phyloP scores from a whole-genome alignment of 2,113 vertebrate genomes.

The Saccopteryx leptura region DNA sequence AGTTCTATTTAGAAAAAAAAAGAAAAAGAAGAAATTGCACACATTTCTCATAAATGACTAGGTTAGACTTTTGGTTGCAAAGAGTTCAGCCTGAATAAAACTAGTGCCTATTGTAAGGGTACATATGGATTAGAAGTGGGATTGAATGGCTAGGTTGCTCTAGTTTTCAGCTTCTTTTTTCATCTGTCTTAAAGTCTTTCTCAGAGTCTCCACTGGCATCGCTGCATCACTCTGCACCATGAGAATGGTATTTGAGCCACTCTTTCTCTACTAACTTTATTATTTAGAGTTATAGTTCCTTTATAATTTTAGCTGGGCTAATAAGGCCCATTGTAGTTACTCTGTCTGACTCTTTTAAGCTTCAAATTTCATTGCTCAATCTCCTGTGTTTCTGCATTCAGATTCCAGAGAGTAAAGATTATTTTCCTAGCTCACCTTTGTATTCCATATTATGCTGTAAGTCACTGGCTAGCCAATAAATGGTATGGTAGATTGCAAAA shows the following conservation, averaged over 20 bases:
- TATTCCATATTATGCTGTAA: background rate
- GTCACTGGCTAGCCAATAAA: background rate
- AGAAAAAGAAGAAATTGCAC: background rate
- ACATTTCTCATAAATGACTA: background rate
- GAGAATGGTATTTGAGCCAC: background rate
- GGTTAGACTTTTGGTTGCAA: conserved; percentile 27
- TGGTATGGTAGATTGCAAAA: background rate
- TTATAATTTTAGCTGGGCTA: background rate
- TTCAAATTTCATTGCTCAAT: background rate
- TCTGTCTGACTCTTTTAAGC: background rate
- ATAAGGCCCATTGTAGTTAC: background rate
- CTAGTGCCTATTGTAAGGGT: background rate
- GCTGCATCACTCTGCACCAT: background rate
- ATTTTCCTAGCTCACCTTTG: background rate
- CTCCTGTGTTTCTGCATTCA: background rate
- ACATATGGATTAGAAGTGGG: background rate
- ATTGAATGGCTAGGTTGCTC: background rate
- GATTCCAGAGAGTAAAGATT: background rate
- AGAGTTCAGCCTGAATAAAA: conserved; percentile 46
- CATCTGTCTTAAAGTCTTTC: conserved; percentile 7
- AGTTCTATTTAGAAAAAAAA: conserved; percentile 40
- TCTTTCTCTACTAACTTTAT: conserved; percentile 5
- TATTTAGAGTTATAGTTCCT: background rate
- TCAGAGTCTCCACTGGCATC: background rate
- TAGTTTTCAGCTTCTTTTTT: background rate